Evolutionary conservation across 2,113 vertebrate genomes (phyloP).

Genomic region (Gymnobelideus leadbeateri): DNA sequence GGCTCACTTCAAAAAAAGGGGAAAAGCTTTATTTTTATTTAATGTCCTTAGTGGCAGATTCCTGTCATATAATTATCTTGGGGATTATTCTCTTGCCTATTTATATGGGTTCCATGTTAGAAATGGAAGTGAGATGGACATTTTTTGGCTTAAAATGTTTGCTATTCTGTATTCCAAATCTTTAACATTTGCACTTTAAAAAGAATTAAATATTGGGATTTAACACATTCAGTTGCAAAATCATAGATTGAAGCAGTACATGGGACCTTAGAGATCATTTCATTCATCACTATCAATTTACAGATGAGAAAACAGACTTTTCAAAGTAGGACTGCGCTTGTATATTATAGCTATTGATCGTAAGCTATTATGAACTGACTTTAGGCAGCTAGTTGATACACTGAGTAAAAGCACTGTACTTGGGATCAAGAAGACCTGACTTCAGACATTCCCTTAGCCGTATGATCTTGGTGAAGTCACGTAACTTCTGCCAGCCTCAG

Average conservation of each 20-base stretch:
- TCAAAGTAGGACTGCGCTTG: not conserved
- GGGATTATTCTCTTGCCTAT: not conserved
- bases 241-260: not conserved
- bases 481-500: not conserved
- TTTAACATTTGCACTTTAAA: conserved; percentile 53
- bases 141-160: conserved; percentile 34
- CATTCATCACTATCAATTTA: not conserved
- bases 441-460: not conserved
- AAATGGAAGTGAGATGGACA: conserved; percentile 4
- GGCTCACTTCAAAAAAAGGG: not conserved
- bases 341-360: conserved; percentile 61
- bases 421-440: not conserved
- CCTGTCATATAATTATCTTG: not conserved
- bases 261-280: not conserved
- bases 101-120: not conserved
- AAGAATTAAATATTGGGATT: conserved; percentile 4
- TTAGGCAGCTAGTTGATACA: not conserved
- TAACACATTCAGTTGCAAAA: not conserved
- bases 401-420: not conserved
- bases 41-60: not conserved
- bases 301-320: not conserved
- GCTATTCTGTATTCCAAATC: conserved; percentile 22
- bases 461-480: not conserved
- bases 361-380: conserved; percentile 29
- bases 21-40: not conserved